Evolutionary conservation across 2,888 invertebrate genomes (phyloP), one percentile per base, ranked within the genome.

Genomic region (Tinea semifulvella): DNA sequence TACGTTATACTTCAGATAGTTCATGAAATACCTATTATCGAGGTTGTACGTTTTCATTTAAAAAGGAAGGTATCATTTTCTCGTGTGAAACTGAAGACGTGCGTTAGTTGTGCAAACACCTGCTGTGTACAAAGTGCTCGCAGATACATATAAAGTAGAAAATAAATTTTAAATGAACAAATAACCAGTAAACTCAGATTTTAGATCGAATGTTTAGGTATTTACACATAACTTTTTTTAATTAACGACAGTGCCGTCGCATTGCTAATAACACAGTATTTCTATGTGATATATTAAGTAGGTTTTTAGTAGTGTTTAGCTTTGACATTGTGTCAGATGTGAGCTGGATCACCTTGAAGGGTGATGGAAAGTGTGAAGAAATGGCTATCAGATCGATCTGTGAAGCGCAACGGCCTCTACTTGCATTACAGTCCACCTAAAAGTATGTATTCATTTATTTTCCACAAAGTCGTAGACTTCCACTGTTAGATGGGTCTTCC

Each of bases 351-450:
- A n/a, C n/a, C n/a, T n/a, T n/a, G n/a, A n/a, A n/a, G n/a, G n/a
- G 47, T 46, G 20, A 77, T 75, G 75, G 72, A 75, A 49, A 64
- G 68, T 42, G 61, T 67, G 16, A 74, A 67, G 49, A 75, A 75
- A 49, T 66, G 65, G 63, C 48, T 69, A 6, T 54, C 57, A 2
- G 67, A 73, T n/a, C 54, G 68, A 18, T 57, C 53, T 42, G 53
- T 50, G 1, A 72, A 63, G 60, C 70, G 67, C 47, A 70, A 84
- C 56, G 86, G 86, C 13, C 63, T 87, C 5, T 88, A 84, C 58
- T 76, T 87, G 5, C 86, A 88, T 63, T 85, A 85, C 54, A 88
- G 83, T 55, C 85, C 85, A 8, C 87, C 88, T 3, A 84, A 83
- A 80, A 68, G 88, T 88, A 72, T 81, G 79, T 65, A 35, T 35